Evolutionary conservation across 2,113 vertebrate species (phyloP).

Genomic region (Pionites leucogaster): DNA sequence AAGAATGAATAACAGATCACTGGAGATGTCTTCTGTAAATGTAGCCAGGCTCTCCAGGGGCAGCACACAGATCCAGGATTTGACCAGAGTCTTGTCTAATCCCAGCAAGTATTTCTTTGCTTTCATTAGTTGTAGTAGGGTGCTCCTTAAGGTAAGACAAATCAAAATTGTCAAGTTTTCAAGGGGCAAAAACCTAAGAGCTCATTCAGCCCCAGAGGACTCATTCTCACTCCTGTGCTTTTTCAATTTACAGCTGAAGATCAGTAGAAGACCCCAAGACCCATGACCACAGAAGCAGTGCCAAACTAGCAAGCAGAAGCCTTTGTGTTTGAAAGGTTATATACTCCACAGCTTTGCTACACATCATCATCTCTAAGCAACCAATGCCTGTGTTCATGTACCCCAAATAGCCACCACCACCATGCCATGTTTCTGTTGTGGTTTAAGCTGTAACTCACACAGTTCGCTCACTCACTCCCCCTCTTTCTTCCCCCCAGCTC

Average conservation of each 20-base stretch:
- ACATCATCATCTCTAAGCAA: background rate
- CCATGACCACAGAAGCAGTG: background rate
- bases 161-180: background rate
- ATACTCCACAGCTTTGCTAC: background rate
- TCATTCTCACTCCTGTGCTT: background rate
- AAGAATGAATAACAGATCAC: conserved; percentile 74
- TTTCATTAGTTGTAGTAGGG: conserved; percentile 67
- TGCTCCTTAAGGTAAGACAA: background rate
- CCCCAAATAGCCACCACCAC: background rate
- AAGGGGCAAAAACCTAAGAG: background rate
- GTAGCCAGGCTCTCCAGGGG: conserved; percentile 63
- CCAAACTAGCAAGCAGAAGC: background rate
- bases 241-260: background rate
- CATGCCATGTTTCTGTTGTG: fast-evolving
- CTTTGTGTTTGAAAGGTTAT: background rate
- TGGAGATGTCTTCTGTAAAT: conserved; percentile 40
- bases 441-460: too few relatives aligned
- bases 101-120: conserved; percentile 69
- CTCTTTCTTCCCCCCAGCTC: too few relatives aligned
- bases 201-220: background rate
- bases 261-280: background rate
- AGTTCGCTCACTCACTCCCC: too few relatives aligned
- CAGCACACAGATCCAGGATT: conserved; percentile 82
- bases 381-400: fast-evolving
- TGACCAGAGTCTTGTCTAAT: conserved; percentile 70